phyloP scores from a whole-genome alignment of 2,797 vertebrate genomes.

The Oreonectes daqikongensis region DNA sequence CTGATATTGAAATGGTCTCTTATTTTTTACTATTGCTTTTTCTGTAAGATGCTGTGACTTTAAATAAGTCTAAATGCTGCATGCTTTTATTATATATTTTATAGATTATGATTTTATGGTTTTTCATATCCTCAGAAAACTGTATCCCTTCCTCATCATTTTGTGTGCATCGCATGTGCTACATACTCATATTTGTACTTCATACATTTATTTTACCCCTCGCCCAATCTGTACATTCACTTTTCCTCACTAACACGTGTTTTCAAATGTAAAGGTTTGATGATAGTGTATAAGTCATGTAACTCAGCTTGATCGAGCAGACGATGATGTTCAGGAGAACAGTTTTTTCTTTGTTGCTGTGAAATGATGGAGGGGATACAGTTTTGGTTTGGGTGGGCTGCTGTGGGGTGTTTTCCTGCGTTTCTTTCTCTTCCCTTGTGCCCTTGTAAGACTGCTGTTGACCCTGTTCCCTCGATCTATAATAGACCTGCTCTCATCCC shows the following conservation, averaged over 20 bases:
- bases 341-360: not conserved
- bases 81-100: too few relatives aligned
- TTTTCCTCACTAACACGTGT: slow-evolving; percentile 10
- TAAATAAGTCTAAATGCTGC: too few relatives aligned
- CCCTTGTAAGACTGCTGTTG: slow-evolving; percentile 75
- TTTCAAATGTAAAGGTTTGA: slow-evolving; percentile 11
- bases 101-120: not conserved
- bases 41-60: too few relatives aligned
- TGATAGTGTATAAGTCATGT: not conserved
- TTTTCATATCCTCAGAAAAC: slow-evolving; percentile 42
- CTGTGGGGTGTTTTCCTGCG: slow-evolving; percentile 82
- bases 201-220: slow-evolving; percentile 17
- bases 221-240: not conserved
- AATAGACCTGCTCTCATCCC: slow-evolving; percentile 55
- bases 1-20: too few relatives aligned
- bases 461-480: slow-evolving; percentile 74
- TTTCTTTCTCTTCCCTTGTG: slow-evolving; percentile 86
- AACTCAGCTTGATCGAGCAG: not conserved
- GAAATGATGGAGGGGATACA: slow-evolving; percentile 56
- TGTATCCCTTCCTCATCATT: slow-evolving; percentile 51
- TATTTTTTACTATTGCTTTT: too few relatives aligned
- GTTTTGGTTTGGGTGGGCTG: slow-evolving; percentile 58
- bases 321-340: not conserved
- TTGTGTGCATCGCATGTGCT: slow-evolving; percentile 1
- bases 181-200: not conserved